Base-by-base conservation (phyloP, 2,113 vertebrate species). In the Platichthys stellatus region DNA sequence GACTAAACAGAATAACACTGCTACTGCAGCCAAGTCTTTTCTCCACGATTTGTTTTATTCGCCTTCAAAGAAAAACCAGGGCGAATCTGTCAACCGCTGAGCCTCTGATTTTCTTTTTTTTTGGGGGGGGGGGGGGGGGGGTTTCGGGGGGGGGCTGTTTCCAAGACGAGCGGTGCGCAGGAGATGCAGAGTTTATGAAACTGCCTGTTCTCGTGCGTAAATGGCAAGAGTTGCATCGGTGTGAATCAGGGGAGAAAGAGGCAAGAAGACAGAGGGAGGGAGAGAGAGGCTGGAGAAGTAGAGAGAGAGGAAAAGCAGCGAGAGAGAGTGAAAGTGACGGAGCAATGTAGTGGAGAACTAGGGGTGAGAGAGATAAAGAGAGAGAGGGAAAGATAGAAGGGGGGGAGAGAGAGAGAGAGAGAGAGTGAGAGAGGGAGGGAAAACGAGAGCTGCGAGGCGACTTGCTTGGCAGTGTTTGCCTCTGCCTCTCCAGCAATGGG, bases 401-500 rank as follows among this genome's bases (percentile, higher is more conserved):
- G 57, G 68, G n/a, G 35, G 35, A 24, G 24, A 24, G 24, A 24
- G 47, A 66, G 35, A 24, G 24, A 24, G 24, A 24, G 47, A 66
- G 45, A n/a, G 63, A 31, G 57, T 21, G 54, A 28, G 63, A 21
- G 24, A 57, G 40, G 1, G 56, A 54, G 75, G 24, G 72, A 69
- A 66, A 67, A 78, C 62, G 73, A 54, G 85, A 65, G 11, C 90
- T 83, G 86, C 80, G 65, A 79, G 87, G 80, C 81, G 80, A 90
- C 82, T 89, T 72, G 85, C 76, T 76, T 65, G 88, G 79, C 84
- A 87, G 86, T 85, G 63, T 72, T 76, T 47, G 82, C 78, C 74
- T 76, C 72, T 72, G 78, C 82, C 86, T 83, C 83, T 89, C 84
- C 76, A 83, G 80, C 78, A 76, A 84, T 59, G 84, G 86, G 86